A percentile compares a stretch with the other conserved stretches of the same genome.
Conservation (phyloP, 2,888 invertebrate species). For the Julus scandinavius region DNA sequence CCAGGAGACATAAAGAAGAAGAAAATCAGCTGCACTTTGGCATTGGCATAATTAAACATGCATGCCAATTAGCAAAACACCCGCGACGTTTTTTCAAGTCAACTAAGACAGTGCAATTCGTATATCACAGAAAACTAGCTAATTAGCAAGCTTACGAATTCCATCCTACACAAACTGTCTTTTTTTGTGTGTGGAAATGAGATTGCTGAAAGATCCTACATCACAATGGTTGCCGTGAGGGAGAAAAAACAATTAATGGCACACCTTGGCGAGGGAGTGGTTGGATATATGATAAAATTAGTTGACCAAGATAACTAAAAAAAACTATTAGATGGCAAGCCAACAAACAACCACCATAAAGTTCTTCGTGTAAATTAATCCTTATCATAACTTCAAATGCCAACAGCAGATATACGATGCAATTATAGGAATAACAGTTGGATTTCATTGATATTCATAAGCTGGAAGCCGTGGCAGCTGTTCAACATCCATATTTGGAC, state of each 20-base stretch:
- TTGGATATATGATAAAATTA: slow-evolving; percentile 6
- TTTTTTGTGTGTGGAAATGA: slow-evolving; percentile 23
- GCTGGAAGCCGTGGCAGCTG: too few relatives aligned
- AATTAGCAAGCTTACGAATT: slow-evolving; percentile 19
- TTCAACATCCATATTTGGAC: not conserved
- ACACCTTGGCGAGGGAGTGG: slow-evolving; percentile 36
- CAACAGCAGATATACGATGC: not conserved
- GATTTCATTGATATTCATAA: not conserved
- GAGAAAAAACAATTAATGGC: slow-evolving; percentile 33
- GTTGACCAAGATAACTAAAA: slow-evolving; percentile 9
- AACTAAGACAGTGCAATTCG: not conserved
- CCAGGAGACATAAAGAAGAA: not conserved
- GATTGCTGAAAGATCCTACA: slow-evolving; percentile 16
- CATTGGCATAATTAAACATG: slow-evolving; percentile 39
- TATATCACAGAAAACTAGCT: slow-evolving; percentile 34
- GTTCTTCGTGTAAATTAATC: not conserved
- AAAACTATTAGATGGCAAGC: slow-evolving; percentile 7
- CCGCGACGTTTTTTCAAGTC: slow-evolving; percentile 10
- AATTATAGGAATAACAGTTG: not conserved
- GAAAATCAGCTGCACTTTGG: not conserved
- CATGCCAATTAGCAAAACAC: slow-evolving; percentile 3
- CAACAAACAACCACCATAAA: not conserved
- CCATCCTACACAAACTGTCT: not conserved
- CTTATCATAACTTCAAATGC: not conserved
- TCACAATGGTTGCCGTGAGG: not conserved